A percentile compares a stretch with the other conserved stretches of the same genome.
phyloP scores from a whole-genome alignment of 2,113 vertebrate genomes.

The Ancistrus triradiatus region DNA sequence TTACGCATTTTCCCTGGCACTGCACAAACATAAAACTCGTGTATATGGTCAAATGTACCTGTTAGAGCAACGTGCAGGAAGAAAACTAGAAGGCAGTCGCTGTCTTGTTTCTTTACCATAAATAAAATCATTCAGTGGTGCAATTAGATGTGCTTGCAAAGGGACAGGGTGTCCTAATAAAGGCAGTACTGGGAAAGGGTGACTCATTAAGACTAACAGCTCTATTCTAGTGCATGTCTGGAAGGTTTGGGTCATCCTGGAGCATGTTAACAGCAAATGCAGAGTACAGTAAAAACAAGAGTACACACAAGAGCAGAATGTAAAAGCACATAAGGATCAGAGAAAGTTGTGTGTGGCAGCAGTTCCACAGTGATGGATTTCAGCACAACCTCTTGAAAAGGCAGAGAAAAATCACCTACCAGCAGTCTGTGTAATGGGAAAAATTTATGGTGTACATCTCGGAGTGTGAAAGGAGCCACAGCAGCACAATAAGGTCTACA shows the following conservation, averaged over 20 bases:
- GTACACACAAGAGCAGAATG: not conserved
- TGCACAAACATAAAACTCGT: too few species aligned
- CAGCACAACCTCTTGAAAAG: not conserved
- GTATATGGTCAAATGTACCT: too few species aligned
- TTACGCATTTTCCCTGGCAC: too few species aligned
- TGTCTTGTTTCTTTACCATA: slow-evolving; percentile 22
- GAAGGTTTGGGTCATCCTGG: slow-evolving; percentile 35
- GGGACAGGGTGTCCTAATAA: slow-evolving; percentile 24
- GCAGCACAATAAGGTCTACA: too few species aligned
- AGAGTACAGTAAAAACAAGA: not conserved
- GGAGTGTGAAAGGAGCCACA: not conserved
- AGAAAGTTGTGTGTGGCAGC: not conserved
- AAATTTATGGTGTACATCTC: not conserved
- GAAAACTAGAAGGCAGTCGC: slow-evolving; percentile 16
- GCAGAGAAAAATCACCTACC: not conserved
- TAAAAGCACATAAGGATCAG: not conserved
- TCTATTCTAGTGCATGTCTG: slow-evolving; percentile 27
- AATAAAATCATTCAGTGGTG: slow-evolving; percentile 9
- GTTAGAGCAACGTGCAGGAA: slow-evolving; percentile 1
- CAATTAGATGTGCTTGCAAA: slow-evolving; percentile 7
- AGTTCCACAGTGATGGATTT: not conserved
- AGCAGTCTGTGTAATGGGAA: slow-evolving; percentile 20
- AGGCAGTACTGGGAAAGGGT: slow-evolving; percentile 32
- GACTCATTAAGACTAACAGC: slow-evolving; percentile 39
- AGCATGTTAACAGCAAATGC: slow-evolving; percentile 5